Evolutionary conservation across 2,888 invertebrate species (phyloP), one percentile per base, ranked within the genome.

Genomic region (Hecatera dysodea): DNA sequence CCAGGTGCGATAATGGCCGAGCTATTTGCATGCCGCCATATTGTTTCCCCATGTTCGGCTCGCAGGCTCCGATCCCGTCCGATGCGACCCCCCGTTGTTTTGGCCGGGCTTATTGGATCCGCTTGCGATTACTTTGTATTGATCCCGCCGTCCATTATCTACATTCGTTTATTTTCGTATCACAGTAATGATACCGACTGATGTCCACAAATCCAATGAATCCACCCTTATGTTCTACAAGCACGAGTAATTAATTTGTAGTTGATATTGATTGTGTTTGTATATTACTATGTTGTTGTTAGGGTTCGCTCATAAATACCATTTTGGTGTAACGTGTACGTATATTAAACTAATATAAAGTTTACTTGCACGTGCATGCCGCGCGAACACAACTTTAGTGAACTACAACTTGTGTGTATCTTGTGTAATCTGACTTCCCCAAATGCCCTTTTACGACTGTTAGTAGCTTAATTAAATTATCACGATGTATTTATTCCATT

Each of bases 1-100:
- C 94, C 96, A 95, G 96, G 96, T 96, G 96, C 94, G 95, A 95
- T 96, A 96, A 96, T 96, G 94, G 96, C 93, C 92, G 93, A 90
- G 94, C 93, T 95, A 96, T 96, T 96, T 96, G 95, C 95, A 96
- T 96, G 96, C 95, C 95, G 95, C 95, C 95, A 95, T 96, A 95
- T 94, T 95, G 95, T 93, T 94, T 93, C 91, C 93, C 95, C 93
- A 92, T 94, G 94, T 92, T 94, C 93, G 93, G 93, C 90, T 89
- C 89, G 86, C 88, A 90, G 90, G 85, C 92, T 90, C 89, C 92
- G 90, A 90, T 90, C 91, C 89, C 90, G 90, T 90, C 90, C 89
- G 91, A 88, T 88, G 90, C 93, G 94, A 91, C 92, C 93, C 94
- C 95, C 95, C 92, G 93, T 93, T 93, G 94, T 93, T 94, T 94